phyloP scores from a whole-genome alignment of 1,140 invertebrate species.

The Drosophila triauraria region DNA sequence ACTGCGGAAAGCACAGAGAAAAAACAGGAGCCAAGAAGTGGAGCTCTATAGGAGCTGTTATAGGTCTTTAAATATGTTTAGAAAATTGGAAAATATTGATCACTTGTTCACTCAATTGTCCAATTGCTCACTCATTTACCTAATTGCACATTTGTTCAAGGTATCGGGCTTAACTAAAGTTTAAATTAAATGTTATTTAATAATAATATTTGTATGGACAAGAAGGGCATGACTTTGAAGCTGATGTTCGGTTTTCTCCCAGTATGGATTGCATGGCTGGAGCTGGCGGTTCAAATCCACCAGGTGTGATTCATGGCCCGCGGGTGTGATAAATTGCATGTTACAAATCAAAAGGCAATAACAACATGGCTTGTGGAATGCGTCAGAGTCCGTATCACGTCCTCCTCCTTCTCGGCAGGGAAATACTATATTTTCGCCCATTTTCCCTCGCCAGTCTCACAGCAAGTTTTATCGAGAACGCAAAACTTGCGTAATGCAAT shows the following conservation, averaged over 20 bases:
- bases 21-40: not conserved
- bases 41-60: too few relatives aligned
- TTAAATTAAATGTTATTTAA: not conserved
- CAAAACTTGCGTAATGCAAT: conserved; percentile 74
- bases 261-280: not conserved
- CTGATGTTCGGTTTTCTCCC: not conserved
- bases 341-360: conserved; percentile 32
- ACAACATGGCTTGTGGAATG: conserved; percentile 17
- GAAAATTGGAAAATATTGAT: too few relatives aligned
- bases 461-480: conserved; percentile 56
- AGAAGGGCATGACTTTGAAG: too few relatives aligned
- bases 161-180: too few relatives aligned
- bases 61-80: not conserved
- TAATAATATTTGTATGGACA: not conserved
- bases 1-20: not conserved
- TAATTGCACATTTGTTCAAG: too few relatives aligned
- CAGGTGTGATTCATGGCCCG: conserved; percentile 61
- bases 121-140: too few relatives aligned
- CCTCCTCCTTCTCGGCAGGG: not conserved
- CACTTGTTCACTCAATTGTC: too few relatives aligned
- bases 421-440: not conserved
- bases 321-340: conserved; percentile 63
- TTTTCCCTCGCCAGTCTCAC: not conserved
- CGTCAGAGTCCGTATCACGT: conserved; percentile 20
- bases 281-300: conserved; percentile 28